phyloP scores from a whole-genome alignment of 1,140 invertebrate species.

The Zelostemma sp. region DNA sequence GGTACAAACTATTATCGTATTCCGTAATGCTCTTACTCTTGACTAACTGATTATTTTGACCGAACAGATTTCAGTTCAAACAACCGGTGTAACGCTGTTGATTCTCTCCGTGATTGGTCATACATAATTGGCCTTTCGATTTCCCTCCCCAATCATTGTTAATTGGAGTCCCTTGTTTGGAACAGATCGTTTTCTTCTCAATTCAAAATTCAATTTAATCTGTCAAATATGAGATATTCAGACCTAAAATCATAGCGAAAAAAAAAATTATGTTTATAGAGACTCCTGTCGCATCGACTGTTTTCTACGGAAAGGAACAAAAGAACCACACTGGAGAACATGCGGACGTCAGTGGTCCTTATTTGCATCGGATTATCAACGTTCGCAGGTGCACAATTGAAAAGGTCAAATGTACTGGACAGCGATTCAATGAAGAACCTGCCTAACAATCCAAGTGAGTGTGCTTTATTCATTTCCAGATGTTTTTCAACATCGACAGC shows the following conservation, averaged over 20 bases:
- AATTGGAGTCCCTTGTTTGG: too few species aligned
- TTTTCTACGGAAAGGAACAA: slow-evolving; percentile 15
- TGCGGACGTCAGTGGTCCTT: slow-evolving; percentile 50
- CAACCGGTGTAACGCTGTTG: too few species aligned
- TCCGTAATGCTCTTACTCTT: too few species aligned
- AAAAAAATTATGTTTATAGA: slow-evolving; percentile 33
- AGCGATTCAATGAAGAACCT: slow-evolving; percentile 59
- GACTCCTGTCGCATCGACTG: slow-evolving; percentile 22
- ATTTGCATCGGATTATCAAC: slow-evolving; percentile 63
- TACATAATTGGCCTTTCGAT: too few species aligned
- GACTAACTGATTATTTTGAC: too few species aligned
- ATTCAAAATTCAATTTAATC: slow-evolving; percentile 11
- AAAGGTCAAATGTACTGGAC: slow-evolving; percentile 47
- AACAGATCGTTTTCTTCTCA: too few species aligned
- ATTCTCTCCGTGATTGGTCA: too few species aligned
- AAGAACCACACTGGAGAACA: slow-evolving; percentile 24
- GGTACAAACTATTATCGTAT: too few species aligned
- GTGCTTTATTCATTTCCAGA: background rate
- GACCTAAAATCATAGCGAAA: slow-evolving; percentile 10
- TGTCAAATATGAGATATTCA: background rate
- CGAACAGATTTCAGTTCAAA: too few species aligned
- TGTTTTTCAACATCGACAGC: background rate
- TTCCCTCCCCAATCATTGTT: too few species aligned
- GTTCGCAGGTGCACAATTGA: slow-evolving; percentile 59
- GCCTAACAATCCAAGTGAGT: slow-evolving; percentile 61